phyloP scores from a whole-genome alignment of 2,888 invertebrate genomes.

The Parapristionchus giblindavisi region DNA sequence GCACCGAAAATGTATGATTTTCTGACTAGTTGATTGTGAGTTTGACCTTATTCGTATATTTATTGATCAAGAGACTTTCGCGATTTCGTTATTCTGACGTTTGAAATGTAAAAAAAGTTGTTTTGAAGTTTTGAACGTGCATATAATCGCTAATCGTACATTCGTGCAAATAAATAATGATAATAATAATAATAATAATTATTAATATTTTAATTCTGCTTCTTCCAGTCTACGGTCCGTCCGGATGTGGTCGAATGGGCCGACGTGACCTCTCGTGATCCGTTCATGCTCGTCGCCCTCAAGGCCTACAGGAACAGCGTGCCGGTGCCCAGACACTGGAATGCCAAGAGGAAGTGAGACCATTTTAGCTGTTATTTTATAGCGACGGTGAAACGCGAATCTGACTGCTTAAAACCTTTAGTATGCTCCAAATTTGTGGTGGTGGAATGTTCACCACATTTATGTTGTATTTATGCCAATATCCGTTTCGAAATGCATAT shows the following conservation, averaged over 20 bases:
- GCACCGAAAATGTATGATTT: too few relatives aligned
- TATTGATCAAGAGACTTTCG: too few relatives aligned
- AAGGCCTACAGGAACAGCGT: constrained; percentile 91
- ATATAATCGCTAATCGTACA: too few relatives aligned
- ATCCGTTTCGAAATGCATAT: too few relatives aligned
- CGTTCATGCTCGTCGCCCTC: constrained; percentile 79
- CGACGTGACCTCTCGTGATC: constrained; percentile 97
- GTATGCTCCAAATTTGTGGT: background rate
- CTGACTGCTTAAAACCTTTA: too few relatives aligned
- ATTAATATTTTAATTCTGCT: background rate
- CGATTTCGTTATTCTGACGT: too few relatives aligned
- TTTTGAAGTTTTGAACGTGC: too few relatives aligned
- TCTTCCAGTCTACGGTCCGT: constrained; percentile 78
- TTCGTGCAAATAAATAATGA: too few relatives aligned
- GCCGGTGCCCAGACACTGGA: constrained; percentile 84
- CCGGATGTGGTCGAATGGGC: constrained; percentile 99
- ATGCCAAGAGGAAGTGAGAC: constrained; percentile 63
- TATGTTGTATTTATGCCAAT: background rate
- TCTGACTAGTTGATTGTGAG: too few relatives aligned
- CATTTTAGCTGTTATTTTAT: background rate
- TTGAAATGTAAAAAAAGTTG: too few relatives aligned
- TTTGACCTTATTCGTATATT: too few relatives aligned
- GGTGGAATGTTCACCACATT: background rate
- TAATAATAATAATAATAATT: too few relatives aligned
- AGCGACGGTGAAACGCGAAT: background rate